Evolutionary conservation across 1,140 invertebrate species (phyloP), one percentile per base, ranked within the genome.

Genomic region (Phymastichus coffea): DNA sequence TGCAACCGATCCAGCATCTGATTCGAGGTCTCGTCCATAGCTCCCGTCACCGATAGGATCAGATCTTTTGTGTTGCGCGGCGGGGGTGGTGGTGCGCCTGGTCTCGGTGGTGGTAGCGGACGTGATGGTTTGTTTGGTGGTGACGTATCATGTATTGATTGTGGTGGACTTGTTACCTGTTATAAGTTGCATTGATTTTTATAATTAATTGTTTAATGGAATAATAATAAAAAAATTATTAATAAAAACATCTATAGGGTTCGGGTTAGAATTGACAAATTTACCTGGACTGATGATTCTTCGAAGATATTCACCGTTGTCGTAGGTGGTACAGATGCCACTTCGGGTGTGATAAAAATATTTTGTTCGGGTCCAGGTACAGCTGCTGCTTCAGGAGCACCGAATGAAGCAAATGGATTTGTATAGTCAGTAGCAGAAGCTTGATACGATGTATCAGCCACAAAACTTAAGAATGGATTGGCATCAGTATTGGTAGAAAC

Each of bases 1-100:
- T 90, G 88, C 40, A 94, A 84, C 41, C 91, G 86, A 62, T 93
- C 89, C 35, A 94, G 70, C 43, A 95, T 79, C 72, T 92, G 87
- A 17, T 90, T 89, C 53, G 91, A 93, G 1, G 91, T 91, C 23
- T 92, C 90, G 71, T 94, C 91, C 88, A 95, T 87, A 40, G 90
- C 90, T 4, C 90, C 92, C 20, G 92, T 93, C 0, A 95, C 91
- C 12, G 88, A 91, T 44, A 90, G 82, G 22, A 94, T 88, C 2
- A 95, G 79, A 70, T 94, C 89, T 82, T 94, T 90, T 0, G 92
- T 94, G 71, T 91, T 88, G 46, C 87, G 85, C 3, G 86, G 82
- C 14, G 85, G 83, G 15, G 84, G 82, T 28, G 83, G 79, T 15
- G 83, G 81, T 22, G 84, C 83, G 6, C 82, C 83, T 33, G 75